Evolutionary conservation across 2,888 invertebrate genomes (phyloP).

Genomic region (Synergus laeviventris): DNA sequence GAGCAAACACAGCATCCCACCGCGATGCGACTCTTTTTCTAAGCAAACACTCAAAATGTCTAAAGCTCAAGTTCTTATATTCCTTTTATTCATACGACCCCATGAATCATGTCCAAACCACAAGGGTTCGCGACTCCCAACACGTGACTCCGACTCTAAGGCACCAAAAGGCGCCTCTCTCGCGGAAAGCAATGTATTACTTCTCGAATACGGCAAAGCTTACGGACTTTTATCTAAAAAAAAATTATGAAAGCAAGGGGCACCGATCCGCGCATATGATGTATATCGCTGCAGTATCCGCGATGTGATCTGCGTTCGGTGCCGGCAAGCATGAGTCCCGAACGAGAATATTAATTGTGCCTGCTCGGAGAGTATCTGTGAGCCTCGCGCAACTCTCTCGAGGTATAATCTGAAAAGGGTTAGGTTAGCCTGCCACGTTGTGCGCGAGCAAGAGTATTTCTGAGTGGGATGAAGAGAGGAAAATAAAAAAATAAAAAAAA

Average conservation of each 20-base stretch:
- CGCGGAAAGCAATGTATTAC: background rate
- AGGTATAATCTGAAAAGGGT: constrained; percentile 68
- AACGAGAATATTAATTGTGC: constrained; percentile 71
- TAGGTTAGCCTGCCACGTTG: constrained; percentile 61
- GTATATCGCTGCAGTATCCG: constrained; percentile 63
- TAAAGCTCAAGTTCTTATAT: constrained; percentile 18
- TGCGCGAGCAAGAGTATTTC: constrained; percentile 65
- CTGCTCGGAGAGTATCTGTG: constrained; percentile 54
- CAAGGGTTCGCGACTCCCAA: constrained; percentile 7
- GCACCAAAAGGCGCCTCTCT: constrained; percentile 20
- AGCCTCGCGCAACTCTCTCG: constrained; percentile 47
- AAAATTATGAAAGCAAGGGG: constrained; percentile 7
- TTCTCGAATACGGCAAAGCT: constrained; percentile 18
- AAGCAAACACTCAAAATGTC: constrained; percentile 28
- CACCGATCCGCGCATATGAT: constrained; percentile 58
- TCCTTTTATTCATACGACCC: constrained; percentile 9
- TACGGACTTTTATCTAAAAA: constrained; percentile 21
- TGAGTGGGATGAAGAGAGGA: constrained; percentile 60
- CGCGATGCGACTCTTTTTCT: constrained; percentile 10
- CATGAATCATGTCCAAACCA: constrained; percentile 11
- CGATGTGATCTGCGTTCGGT: constrained; percentile 64
- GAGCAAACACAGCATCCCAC: constrained; percentile 4
- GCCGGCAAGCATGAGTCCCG: constrained; percentile 63
- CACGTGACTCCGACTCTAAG: constrained; percentile 20
- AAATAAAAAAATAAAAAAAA: constrained; percentile 61